These are phyloP conservation scores for Calidris pygmaea DNA, from an alignment of 2,113 vertebrate species.

Conservation along the genomic window DNA sequence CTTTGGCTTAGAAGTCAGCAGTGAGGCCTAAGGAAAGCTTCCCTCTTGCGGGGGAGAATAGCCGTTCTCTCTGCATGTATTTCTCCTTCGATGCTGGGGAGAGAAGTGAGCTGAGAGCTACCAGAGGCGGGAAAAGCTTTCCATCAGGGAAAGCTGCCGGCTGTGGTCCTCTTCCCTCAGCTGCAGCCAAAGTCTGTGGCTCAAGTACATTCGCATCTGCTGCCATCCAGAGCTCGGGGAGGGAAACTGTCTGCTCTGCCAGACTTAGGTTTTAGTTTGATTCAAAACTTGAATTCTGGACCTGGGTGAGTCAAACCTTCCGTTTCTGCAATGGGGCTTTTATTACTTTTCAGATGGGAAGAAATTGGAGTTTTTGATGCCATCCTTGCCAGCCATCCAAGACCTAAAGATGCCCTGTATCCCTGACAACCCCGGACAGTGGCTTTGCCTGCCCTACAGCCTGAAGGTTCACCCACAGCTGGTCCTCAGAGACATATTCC, in stretches of 20 bases:
- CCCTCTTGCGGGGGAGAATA: neutral
- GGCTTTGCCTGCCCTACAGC: neutral
- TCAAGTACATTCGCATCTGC: neutral
- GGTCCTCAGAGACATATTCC: neutral
- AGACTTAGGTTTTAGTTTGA: fast-evolving
- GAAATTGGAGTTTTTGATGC: neutral
- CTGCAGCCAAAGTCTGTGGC: neutral
- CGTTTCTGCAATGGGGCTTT: neutral
- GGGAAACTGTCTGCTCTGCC: neutral
- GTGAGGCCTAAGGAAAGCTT: neutral
- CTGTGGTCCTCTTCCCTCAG: fast-evolving
- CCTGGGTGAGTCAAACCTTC: too few species aligned
- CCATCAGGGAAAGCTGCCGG: neutral
- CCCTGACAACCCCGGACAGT: fast-evolving
- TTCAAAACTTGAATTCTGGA: fast-evolving
- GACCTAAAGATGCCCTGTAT: neutral
- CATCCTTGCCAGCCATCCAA: neutral
- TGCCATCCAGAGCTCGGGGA: conserved; percentile 35
- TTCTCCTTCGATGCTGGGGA: neutral
- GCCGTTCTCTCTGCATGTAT: neutral
- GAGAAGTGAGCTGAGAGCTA: neutral
- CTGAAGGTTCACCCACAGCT: neutral
- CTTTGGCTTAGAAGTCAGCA: neutral
- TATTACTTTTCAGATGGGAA: neutral
- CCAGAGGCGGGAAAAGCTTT: neutral